Evolutionary conservation across 2,888 invertebrate species (phyloP).

Genomic region (Camptogramma bilineatum): DNA sequence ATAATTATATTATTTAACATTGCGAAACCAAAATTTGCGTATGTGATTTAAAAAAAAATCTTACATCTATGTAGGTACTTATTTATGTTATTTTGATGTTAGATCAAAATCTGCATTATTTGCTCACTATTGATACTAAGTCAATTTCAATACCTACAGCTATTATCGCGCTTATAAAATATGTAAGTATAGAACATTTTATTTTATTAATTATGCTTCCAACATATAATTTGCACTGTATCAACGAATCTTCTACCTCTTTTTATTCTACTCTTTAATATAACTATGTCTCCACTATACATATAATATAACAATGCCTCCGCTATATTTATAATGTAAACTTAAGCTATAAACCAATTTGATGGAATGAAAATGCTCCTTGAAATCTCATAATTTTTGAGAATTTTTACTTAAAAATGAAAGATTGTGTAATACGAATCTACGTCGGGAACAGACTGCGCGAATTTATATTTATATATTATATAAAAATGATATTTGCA

Average conservation of each 20-base stretch:
- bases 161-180: too few species aligned
- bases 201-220: background rate
- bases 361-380: background rate
- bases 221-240: constrained; percentile 22
- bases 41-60: background rate
- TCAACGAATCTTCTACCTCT: constrained; percentile 52
- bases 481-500: constrained; percentile 47
- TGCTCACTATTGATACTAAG: too few species aligned
- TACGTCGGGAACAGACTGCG: constrained; percentile 58
- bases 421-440: constrained; percentile 35
- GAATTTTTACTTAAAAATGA: constrained; percentile 23
- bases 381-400: constrained; percentile 17
- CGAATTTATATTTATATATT: constrained; percentile 59
- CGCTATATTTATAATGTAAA: background rate
- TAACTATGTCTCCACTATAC: background rate
- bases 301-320: background rate
- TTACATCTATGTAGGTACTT: too few species aligned
- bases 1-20: background rate
- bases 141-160: too few species aligned
- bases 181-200: too few species aligned
- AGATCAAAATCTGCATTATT: too few species aligned
- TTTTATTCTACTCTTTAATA: background rate
- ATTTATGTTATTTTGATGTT: too few species aligned
- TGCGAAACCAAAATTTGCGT: background rate
- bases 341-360: background rate